A percentile compares a stretch with the other conserved stretches of the same genome.
These are phyloP conservation scores for Mesocricetus auratus DNA, from an alignment of 2,113 vertebrate genomes.

Conservation along the genomic window DNA sequence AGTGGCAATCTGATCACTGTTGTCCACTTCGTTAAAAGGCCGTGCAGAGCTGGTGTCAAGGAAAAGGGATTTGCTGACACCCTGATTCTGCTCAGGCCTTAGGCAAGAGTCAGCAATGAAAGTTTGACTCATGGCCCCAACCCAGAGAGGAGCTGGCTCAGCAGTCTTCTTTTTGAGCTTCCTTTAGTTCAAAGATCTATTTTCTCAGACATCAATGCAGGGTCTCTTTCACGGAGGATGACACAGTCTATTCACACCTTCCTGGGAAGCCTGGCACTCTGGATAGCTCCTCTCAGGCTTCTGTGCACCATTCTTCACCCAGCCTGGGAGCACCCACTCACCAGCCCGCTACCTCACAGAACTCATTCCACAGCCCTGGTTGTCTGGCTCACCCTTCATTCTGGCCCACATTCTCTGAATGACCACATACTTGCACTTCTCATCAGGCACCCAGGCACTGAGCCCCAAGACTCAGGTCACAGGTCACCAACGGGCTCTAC, in stretches of 20 bases:
- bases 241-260: background rate
- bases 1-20: fast-evolving
- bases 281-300: fast-evolving
- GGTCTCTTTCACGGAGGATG: no score
- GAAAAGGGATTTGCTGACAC: no score
- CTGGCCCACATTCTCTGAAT: background rate
- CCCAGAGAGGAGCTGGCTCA: background rate
- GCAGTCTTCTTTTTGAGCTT: background rate
- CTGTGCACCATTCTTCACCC: fast-evolving
- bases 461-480: background rate
- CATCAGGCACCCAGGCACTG: background rate
- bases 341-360: background rate
- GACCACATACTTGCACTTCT: background rate
- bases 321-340: fast-evolving
- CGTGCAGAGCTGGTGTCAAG: background rate
- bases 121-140: fast-evolving
- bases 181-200: background rate
- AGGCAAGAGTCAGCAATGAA: background rate
- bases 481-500: fast-evolving
- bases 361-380: background rate
- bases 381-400: background rate
- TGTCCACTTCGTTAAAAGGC: background rate
- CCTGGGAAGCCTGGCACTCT: background rate
- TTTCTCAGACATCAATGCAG: background rate
- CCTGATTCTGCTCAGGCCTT: background rate